These are phyloP conservation scores for Clostera curtula DNA, from an alignment of 2,888 invertebrate genomes.

Conservation along the genomic window DNA sequence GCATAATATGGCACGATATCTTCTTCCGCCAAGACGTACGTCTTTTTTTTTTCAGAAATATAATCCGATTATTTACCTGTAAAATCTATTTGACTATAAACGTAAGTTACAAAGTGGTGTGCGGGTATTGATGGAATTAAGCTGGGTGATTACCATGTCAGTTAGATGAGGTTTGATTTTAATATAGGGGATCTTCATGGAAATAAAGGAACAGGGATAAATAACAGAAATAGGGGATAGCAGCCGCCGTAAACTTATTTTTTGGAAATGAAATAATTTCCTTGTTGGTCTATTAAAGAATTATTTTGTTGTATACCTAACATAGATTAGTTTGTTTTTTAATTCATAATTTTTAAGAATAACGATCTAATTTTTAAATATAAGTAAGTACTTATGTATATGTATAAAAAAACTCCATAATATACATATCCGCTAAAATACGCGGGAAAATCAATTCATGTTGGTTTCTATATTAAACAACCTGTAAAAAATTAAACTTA, in stretches of 20 bases:
- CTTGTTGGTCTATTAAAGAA: too few relatives aligned
- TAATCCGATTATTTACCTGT: slow-evolving; percentile 19
- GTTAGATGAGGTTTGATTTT: slow-evolving; percentile 45
- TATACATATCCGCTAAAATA: slow-evolving; percentile 34
- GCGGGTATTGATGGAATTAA: slow-evolving; percentile 51
- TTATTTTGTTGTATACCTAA: too few relatives aligned
- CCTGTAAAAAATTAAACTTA: too few relatives aligned
- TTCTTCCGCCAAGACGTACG: not conserved
- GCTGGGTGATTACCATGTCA: slow-evolving; percentile 39
- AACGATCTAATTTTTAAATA: too few relatives aligned
- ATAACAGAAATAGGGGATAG: too few relatives aligned
- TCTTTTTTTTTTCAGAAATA: slow-evolving; percentile 15
- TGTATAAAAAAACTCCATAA: slow-evolving; percentile 19
- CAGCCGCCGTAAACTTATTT: too few relatives aligned
- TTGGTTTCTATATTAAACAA: slow-evolving; percentile 22
- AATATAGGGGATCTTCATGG: too few relatives aligned
- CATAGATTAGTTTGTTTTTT: too few relatives aligned
- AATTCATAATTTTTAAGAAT: too few relatives aligned
- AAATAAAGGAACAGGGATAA: too few relatives aligned
- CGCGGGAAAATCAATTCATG: slow-evolving; percentile 11
- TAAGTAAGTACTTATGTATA: slow-evolving; percentile 5
- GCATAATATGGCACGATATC: too few relatives aligned
- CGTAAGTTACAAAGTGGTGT: slow-evolving; percentile 52
- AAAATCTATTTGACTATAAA: slow-evolving; percentile 28
- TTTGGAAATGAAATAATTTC: too few relatives aligned